Evolutionary conservation across 2,888 invertebrate species (phyloP).

Genomic region (Diadegma fenestrale): DNA sequence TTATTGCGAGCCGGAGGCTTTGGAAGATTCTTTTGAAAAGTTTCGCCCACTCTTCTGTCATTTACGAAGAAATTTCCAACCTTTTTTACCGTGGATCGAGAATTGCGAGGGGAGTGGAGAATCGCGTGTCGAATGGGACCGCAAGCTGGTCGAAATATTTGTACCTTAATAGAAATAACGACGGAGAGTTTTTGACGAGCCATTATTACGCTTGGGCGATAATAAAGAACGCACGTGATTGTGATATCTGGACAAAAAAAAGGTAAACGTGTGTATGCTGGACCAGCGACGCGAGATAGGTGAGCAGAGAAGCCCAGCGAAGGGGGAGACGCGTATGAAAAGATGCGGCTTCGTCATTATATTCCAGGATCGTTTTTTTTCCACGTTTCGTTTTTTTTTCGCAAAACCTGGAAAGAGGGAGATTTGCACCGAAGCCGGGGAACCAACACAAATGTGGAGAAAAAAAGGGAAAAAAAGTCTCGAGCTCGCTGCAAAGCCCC

Average conservation of each 20-base stretch:
- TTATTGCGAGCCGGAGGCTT: no score
- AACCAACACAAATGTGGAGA: conserved; percentile 35
- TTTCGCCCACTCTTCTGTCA: background rate
- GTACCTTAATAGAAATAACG: conserved; percentile 59
- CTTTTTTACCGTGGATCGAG: conserved; percentile 4
- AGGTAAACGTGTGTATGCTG: conserved; percentile 11
- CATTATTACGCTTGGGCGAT: conserved; percentile 56
- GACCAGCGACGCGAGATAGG: background rate
- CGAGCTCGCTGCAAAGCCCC: conserved; percentile 67
- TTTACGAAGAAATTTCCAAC: background rate
- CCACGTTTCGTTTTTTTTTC: conserved; percentile 43
- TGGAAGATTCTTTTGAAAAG: background rate
- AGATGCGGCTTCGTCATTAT: conserved; percentile 62
- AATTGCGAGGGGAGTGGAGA: conserved; percentile 31
- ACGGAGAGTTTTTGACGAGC: conserved; percentile 42
- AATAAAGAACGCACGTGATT: conserved; percentile 67
- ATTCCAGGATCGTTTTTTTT: conserved; percentile 54
- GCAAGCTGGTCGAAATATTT: conserved; percentile 77
- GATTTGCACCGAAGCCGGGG: conserved; percentile 31
- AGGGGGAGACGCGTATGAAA: conserved; percentile 29
- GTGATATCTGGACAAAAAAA: conserved; percentile 54
- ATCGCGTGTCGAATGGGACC: conserved; percentile 75
- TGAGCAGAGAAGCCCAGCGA: conserved; percentile 33
- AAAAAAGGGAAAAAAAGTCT: conserved; percentile 53
- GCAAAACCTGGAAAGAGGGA: conserved; percentile 59